Evolutionary conservation across 1,140 invertebrate species (phyloP).

Genomic region (Pseudomyrmex dendroicus): DNA sequence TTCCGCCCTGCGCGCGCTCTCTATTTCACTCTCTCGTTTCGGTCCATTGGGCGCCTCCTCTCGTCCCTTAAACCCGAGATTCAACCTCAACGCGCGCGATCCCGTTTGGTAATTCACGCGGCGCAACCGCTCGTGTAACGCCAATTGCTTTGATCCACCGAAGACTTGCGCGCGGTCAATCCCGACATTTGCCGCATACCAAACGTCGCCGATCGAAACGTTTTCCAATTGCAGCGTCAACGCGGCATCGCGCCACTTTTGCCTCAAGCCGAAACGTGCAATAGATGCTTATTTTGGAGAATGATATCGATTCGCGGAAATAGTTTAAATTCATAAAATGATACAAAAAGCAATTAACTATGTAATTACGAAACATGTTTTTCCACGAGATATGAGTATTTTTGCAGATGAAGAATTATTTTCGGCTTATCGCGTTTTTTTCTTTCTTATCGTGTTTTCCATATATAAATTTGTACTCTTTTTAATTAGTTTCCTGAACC

Average conservation of each 20-base stretch:
- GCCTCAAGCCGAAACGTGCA: background rate
- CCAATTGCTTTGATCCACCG: constrained; percentile 35
- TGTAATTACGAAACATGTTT: no score
- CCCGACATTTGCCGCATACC: constrained; percentile 31
- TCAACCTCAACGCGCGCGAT: constrained; percentile 18
- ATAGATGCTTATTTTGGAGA: constrained; percentile 12
- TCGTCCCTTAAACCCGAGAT: background rate
- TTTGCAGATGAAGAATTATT: no score
- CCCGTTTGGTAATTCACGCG: constrained; percentile 47
- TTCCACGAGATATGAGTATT: no score
- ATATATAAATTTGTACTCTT: no score
- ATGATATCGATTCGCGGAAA: background rate
- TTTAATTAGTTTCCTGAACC: no score
- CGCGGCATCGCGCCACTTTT: constrained; percentile 28
- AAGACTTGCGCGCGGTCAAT: constrained; percentile 27
- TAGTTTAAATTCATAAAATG: no score
- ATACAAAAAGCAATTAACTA: no score
- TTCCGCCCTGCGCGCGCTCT: background rate
- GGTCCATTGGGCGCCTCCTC: constrained; percentile 17
- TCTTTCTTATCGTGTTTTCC: no score
- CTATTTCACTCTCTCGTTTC: constrained; percentile 15
- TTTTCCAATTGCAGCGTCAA: constrained; percentile 49
- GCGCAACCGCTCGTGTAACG: constrained; percentile 39
- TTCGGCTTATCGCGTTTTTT: no score
- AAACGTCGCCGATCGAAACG: constrained; percentile 45